Evolutionary conservation across 2,113 vertebrate genomes (phyloP).

Genomic region (Scopus umbretta): DNA sequence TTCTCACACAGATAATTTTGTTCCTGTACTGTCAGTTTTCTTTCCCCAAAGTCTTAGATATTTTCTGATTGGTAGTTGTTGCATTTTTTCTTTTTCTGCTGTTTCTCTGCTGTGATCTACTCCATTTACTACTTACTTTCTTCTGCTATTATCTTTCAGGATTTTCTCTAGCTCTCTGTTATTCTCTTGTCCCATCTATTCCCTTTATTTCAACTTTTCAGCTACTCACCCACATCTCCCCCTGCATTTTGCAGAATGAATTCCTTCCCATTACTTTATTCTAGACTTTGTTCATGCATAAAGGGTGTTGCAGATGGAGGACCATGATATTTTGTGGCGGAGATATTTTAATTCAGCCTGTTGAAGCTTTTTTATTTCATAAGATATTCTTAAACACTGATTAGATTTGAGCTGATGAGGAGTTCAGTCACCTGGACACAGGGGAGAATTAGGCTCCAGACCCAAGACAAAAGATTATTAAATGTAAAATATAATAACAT

Average conservation of each 20-base stretch:
- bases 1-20: background rate
- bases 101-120: background rate
- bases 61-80: background rate
- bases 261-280: background rate
- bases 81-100: background rate
- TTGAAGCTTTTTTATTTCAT: background rate
- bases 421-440: background rate
- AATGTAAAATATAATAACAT: background rate
- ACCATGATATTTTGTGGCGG: background rate
- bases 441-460: background rate
- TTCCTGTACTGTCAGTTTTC: background rate
- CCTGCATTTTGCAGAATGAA: background rate
- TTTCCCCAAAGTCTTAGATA: background rate
- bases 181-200: background rate
- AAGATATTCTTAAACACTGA: background rate
- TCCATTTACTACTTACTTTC: background rate
- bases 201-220: background rate
- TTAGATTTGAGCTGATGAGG: background rate
- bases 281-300: accelerated
- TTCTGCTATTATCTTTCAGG: background rate
- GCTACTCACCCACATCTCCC: background rate
- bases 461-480: background rate
- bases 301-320: background rate
- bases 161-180: background rate
- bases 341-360: background rate